A percentile compares a stretch with the other conserved stretches of the same genome.
Conservation (phyloP, 2,797 vertebrate genomes). For the Octomys mimax region DNA sequence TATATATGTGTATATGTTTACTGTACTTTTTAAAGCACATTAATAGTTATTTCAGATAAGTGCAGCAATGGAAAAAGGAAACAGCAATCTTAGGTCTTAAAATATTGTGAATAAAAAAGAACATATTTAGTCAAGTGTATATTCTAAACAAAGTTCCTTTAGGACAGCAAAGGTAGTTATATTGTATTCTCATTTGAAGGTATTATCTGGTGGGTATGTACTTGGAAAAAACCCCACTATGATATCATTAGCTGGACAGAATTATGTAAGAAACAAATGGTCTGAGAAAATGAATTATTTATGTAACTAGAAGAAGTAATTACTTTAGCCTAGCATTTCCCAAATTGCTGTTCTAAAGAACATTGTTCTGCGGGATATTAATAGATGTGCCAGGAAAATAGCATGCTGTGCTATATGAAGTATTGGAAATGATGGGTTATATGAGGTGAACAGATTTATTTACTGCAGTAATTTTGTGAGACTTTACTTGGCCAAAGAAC, state of each 20-base stretch:
- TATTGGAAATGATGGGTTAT: slow-evolving; percentile 77
- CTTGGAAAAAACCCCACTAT: slow-evolving; percentile 68
- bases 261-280: slow-evolving; percentile 81
- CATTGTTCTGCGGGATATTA: slow-evolving; percentile 82
- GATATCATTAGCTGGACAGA: slow-evolving; percentile 73
- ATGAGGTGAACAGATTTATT: slow-evolving; percentile 79
- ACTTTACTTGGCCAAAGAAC: slow-evolving; percentile 74
- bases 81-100: slow-evolving; percentile 16
- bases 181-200: not conserved
- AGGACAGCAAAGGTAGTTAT: not conserved
- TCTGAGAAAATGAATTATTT: slow-evolving; percentile 81
- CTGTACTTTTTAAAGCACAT: not conserved
- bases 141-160: not conserved
- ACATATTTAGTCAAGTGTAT: not conserved
- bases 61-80: slow-evolving; percentile 30
- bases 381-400: slow-evolving; percentile 82
- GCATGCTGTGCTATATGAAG: slow-evolving; percentile 77
- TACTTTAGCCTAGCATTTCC: slow-evolving; percentile 81
- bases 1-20: not conserved
- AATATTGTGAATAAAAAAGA: slow-evolving; percentile 22
- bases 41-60: slow-evolving; percentile 45
- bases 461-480: slow-evolving; percentile 67
- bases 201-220: slow-evolving; percentile 40
- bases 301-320: slow-evolving; percentile 82
- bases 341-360: slow-evolving; percentile 83